Evolutionary conservation across 2,888 invertebrate species (phyloP).

Genomic region (Belgica antarctica): DNA sequence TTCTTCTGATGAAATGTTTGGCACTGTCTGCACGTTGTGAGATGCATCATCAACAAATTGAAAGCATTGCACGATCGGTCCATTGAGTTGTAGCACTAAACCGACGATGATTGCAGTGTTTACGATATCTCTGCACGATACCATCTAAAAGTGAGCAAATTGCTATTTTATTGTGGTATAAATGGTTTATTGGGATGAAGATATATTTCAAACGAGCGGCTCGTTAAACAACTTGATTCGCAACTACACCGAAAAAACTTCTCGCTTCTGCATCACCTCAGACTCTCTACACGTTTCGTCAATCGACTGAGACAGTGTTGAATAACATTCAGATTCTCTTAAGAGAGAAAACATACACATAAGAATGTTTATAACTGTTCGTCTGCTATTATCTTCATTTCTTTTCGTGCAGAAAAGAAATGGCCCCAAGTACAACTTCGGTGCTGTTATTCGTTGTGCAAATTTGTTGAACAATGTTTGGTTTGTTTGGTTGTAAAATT

Average conservation of each 20-base stretch:
- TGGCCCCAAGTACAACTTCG: too few relatives aligned
- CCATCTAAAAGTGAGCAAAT: constrained; percentile 32
- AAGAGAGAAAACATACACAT: neutral
- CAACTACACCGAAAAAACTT: neutral
- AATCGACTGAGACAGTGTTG: constrained; percentile 10
- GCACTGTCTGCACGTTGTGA: neutral
- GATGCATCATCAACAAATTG: constrained; percentile 26
- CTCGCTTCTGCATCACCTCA: neutral
- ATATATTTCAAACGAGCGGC: neutral
- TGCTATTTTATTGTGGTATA: neutral
- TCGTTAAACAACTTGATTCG: neutral
- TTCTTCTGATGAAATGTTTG: neutral
- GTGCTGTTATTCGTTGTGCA: neutral
- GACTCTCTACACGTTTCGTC: neutral
- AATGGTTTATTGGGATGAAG: neutral
- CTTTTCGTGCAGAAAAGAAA: constrained; percentile 7
- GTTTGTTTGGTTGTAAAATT: too few relatives aligned
- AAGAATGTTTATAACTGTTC: constrained; percentile 1
- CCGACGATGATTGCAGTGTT: neutral
- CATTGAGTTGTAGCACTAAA: neutral
- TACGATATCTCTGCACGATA: neutral
- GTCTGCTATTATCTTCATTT: neutral
- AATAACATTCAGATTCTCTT: constrained; percentile 6
- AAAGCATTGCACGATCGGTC: neutral
- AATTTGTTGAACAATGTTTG: too few relatives aligned